These are phyloP conservation scores for Melanerpes formicivorus DNA, from an alignment of 2,113 vertebrate species.

Conservation along the genomic window DNA sequence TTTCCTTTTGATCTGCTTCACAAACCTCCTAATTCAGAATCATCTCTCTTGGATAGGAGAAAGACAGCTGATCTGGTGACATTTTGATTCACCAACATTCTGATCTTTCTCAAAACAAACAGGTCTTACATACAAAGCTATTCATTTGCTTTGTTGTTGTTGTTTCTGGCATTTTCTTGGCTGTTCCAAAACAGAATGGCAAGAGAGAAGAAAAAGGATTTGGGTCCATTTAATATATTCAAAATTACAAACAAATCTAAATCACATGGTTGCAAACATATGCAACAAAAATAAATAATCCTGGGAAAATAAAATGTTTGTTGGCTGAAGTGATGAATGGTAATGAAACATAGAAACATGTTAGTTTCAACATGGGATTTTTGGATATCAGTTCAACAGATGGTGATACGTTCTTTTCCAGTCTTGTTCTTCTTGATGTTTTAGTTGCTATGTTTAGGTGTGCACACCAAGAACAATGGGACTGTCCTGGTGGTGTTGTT, in stretches of 20 bases:
- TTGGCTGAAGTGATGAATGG: neutral
- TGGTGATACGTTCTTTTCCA: neutral
- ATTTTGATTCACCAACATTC: neutral
- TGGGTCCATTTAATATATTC: neutral
- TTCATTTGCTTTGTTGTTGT: constrained; percentile 1
- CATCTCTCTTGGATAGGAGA: neutral
- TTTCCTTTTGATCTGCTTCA: neutral
- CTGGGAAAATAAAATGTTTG: neutral
- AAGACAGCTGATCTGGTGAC: neutral
- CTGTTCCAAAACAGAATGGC: neutral
- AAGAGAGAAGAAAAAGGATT: neutral
- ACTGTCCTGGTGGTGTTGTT: neutral
- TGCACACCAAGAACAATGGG: neutral
- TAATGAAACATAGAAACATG: neutral
- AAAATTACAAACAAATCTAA: constrained; percentile 12
- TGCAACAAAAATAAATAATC: neutral
- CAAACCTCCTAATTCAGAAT: neutral
- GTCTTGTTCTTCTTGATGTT: neutral
- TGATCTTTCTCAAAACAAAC: constrained; percentile 16
- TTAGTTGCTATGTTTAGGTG: neutral
- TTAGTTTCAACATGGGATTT: neutral
- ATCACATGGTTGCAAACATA: neutral
- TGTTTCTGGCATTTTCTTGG: neutral
- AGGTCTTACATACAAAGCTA: neutral
- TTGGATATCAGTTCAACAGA: neutral